Conservation (phyloP, 2,113 vertebrate genomes). For the Daubentonia madagascariensis region DNA sequence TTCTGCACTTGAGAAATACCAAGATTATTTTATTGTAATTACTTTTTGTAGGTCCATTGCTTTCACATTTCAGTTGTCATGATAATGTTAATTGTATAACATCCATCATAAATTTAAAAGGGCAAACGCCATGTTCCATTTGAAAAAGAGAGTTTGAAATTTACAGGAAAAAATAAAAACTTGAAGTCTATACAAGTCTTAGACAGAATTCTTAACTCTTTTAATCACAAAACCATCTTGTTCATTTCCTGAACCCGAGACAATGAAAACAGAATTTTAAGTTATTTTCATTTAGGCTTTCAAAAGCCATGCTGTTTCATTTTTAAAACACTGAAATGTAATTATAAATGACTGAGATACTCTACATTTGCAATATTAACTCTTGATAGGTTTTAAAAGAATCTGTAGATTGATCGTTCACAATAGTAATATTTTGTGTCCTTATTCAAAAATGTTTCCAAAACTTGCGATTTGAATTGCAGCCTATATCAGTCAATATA, state of each 20-base stretch:
- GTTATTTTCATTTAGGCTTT: background rate
- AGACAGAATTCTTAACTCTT: background rate
- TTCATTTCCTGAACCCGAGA: background rate
- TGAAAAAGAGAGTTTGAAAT: conserved; percentile 41
- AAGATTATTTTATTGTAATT: conserved; percentile 51
- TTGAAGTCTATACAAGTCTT: background rate
- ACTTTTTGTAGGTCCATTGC: background rate
- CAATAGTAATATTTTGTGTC: background rate
- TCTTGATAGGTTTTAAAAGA: background rate
- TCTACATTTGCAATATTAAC: background rate
- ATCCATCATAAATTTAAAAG: conserved; percentile 59
- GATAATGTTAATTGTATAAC: conserved; percentile 48
- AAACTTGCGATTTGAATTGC: background rate
- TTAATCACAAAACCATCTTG: background rate
- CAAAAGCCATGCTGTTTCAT: background rate
- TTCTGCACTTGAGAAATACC: conserved; percentile 25
- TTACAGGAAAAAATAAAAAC: background rate
- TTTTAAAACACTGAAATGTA: background rate
- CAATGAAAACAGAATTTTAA: conserved; percentile 32
- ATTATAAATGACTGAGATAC: background rate
- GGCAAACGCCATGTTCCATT: conserved; percentile 45
- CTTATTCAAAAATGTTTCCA: background rate
- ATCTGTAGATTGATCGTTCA: background rate
- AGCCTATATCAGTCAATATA: background rate
- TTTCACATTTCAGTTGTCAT: conserved; percentile 47